phyloP scores from a whole-genome alignment of 2,113 vertebrate species.

The Tautogolabrus adspersus region DNA sequence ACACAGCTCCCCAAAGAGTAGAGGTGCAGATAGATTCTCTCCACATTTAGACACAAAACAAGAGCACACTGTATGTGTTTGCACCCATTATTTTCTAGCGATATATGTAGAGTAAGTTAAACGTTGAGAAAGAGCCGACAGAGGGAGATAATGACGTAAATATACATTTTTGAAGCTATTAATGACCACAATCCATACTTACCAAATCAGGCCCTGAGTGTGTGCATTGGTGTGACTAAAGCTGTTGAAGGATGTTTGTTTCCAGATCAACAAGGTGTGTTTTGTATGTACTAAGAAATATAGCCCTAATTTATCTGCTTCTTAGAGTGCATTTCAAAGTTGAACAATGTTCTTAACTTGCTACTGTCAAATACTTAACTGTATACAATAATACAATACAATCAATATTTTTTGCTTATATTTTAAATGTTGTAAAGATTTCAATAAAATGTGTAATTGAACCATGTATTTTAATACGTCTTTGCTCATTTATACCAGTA shows the following conservation, averaged over 20 bases:
- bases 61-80: too few relatives aligned
- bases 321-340: neutral
- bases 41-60: too few relatives aligned
- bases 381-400: neutral
- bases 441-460: conserved; percentile 54
- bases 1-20: too few relatives aligned
- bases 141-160: too few relatives aligned
- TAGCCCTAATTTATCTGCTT: neutral
- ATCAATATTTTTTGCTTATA: conserved; percentile 17
- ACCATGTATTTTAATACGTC: neutral
- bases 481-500: neutral
- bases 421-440: conserved; percentile 16
- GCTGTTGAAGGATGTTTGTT: conserved; percentile 30
- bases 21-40: too few relatives aligned
- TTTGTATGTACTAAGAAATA: neutral
- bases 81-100: too few relatives aligned
- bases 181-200: too few relatives aligned
- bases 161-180: too few relatives aligned
- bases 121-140: too few relatives aligned
- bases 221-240: neutral
- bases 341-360: neutral
- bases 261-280: conserved; percentile 16
- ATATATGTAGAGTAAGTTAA: too few relatives aligned
- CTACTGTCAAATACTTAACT: too few relatives aligned
- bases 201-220: neutral